Conservation (phyloP, 1,140 invertebrate species). For the Ganaspis sp. region DNA sequence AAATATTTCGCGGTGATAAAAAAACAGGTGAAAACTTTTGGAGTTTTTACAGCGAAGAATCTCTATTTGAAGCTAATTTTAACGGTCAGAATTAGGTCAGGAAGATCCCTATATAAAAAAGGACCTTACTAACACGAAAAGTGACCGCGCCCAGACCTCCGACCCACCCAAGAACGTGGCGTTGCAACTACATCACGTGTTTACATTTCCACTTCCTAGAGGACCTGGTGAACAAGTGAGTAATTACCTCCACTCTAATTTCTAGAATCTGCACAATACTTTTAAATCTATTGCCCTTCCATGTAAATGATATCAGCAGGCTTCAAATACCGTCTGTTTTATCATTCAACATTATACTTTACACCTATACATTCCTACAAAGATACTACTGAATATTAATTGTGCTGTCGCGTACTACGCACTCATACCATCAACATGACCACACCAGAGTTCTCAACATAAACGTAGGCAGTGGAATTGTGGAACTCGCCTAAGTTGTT, state of each 20-base stretch:
- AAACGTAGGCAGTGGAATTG: constrained; percentile 20
- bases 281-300: background rate
- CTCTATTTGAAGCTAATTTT: background rate
- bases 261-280: background rate
- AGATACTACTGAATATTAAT: background rate
- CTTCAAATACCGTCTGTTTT: background rate
- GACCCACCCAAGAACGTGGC: constrained; percentile 7
- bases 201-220: constrained; percentile 17
- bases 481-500: constrained; percentile 12
- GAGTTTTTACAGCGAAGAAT: background rate
- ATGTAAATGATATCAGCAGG: background rate
- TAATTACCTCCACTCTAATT: background rate
- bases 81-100: background rate
- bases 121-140: background rate
- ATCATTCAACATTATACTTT: background rate
- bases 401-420: constrained; percentile 1
- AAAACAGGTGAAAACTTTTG: background rate
- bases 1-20: no score
- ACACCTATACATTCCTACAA: background rate
- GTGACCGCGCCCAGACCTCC: constrained; percentile 18
- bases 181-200: constrained; percentile 9
- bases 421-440: background rate
- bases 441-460: constrained; percentile 15
- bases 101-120: background rate
- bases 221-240: constrained; percentile 16